These are phyloP conservation scores for Zygothrica quintamaculata DNA, from an alignment of 2,888 invertebrate genomes.

Conservation along the genomic window DNA sequence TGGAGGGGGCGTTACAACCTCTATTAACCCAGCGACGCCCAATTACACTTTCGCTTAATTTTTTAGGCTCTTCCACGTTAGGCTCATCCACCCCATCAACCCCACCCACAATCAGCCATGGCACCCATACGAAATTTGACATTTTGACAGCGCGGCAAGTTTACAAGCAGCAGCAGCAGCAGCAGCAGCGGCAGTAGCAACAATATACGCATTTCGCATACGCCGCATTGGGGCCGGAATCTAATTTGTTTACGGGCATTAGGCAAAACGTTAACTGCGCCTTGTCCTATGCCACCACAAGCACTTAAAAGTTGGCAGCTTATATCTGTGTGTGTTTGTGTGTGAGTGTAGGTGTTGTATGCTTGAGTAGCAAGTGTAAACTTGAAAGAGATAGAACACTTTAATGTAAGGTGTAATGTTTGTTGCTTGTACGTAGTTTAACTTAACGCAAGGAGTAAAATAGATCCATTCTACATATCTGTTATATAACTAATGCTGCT, in stretches of 20 bases:
- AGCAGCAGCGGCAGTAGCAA: constrained; percentile 40
- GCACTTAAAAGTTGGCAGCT: constrained; percentile 47
- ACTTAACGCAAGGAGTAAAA: too few relatives aligned
- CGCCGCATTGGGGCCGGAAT: constrained; percentile 61
- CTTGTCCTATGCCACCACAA: constrained; percentile 9
- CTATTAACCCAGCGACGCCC: constrained; percentile 77
- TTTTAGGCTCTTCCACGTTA: constrained; percentile 48
- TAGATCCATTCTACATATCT: too few relatives aligned
- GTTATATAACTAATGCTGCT: too few relatives aligned
- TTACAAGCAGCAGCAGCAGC: constrained; percentile 56
- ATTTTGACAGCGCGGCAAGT: constrained; percentile 73
- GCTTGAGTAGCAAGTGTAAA: too few relatives aligned
- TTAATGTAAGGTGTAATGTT: too few relatives aligned
- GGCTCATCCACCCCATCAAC: constrained; percentile 2
- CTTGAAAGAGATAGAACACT: too few relatives aligned
- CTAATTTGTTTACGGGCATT: constrained; percentile 73
- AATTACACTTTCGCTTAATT: constrained; percentile 77
- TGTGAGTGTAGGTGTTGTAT: constrained; percentile 16
- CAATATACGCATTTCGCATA: constrained; percentile 69
- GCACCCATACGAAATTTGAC: constrained; percentile 65
- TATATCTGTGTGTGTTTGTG: constrained; percentile 25
- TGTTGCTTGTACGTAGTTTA: too few relatives aligned
- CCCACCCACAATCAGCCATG: constrained; percentile 19
- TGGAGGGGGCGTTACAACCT: constrained; percentile 70
- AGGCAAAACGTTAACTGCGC: constrained; percentile 56